These are phyloP conservation scores for Adelognathus sp. DNA, from an alignment of 2,888 invertebrate species.

Conservation along the genomic window DNA sequence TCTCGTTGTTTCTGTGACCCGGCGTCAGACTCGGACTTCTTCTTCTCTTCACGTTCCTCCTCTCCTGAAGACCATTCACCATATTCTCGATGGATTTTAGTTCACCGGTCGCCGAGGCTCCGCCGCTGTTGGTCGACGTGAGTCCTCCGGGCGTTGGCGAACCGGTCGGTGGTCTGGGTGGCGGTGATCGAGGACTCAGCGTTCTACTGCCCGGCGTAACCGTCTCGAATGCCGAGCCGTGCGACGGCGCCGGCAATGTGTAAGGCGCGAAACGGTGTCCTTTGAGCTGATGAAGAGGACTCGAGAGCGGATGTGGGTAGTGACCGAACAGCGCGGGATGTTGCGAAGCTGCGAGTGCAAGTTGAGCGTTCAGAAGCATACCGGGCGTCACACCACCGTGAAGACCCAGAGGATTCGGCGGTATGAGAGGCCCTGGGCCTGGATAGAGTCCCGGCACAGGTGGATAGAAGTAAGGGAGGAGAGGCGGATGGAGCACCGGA, in stretches of 20 bases:
- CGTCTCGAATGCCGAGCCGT: conserved; percentile 94
- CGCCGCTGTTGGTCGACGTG: conserved; percentile 69
- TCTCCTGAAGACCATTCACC: conserved; percentile 97
- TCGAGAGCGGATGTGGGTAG: conserved; percentile 87
- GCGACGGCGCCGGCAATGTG: conserved; percentile 88
- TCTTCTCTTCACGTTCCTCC: conserved; percentile 86
- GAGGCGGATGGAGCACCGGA: conserved; percentile 92
- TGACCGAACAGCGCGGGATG: conserved; percentile 89
- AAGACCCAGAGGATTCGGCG: conserved; percentile 86
- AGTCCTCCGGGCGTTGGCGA: conserved; percentile 82
- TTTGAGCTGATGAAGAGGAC: conserved; percentile 87
- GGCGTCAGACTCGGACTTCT: conserved; percentile 77
- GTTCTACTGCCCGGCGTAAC: conserved; percentile 89
- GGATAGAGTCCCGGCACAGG: conserved; percentile 91
- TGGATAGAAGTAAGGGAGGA: conserved; percentile 96
- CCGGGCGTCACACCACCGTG: conserved; percentile 91
- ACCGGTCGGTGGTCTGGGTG: conserved; percentile 83
- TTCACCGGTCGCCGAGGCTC: conserved; percentile 87
- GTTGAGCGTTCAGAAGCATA: conserved; percentile 93
- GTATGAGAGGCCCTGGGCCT: conserved; percentile 86
- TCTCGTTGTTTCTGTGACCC: conserved; percentile 74
- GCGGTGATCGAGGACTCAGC: conserved; percentile 85
- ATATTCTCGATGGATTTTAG: conserved; percentile 98
- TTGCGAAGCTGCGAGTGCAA: conserved; percentile 91
- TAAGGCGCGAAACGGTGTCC: conserved; percentile 95